These are phyloP conservation scores for Chouioia cunea DNA, from an alignment of 2,888 invertebrate species.

Conservation along the genomic window DNA sequence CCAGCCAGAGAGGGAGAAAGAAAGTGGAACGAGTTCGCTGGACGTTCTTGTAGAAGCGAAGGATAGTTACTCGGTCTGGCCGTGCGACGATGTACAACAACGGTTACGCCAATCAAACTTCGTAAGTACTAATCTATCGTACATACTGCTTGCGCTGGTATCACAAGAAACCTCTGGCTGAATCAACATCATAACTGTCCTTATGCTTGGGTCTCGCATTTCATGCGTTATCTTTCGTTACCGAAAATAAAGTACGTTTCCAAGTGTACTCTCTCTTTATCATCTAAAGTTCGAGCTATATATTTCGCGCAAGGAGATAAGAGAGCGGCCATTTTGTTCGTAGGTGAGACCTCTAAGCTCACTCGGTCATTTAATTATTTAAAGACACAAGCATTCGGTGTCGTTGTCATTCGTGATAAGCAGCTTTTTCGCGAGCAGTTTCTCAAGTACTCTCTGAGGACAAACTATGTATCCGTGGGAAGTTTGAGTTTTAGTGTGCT, in stretches of 20 bases:
- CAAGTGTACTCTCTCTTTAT: constrained; percentile 15
- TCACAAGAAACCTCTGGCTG: no score
- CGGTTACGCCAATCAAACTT: constrained; percentile 64
- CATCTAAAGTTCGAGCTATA: not conserved
- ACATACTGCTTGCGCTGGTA: not conserved
- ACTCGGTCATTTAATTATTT: no score
- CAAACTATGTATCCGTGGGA: no score
- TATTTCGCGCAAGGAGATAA: not conserved
- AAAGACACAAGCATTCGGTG: no score
- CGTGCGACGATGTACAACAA: constrained; percentile 62
- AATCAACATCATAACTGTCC: not conserved
- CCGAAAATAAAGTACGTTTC: constrained; percentile 16
- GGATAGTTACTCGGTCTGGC: constrained; percentile 32
- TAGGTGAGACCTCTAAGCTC: not conserved
- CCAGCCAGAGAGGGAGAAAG: constrained; percentile 28
- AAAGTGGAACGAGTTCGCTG: constrained; percentile 34
- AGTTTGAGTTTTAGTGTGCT: no score
- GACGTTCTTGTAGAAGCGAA: constrained; percentile 13
- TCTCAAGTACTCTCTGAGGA: no score
- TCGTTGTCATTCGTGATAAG: no score
- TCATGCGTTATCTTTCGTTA: not conserved
- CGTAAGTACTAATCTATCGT: constrained; percentile 54
- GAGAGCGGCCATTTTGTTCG: constrained; percentile 43
- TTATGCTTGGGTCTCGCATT: not conserved
- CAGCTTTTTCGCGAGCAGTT: no score